These are phyloP conservation scores for Megalonaias nervosa DNA, from an alignment of 1,140 invertebrate genomes.

Conservation along the genomic window DNA sequence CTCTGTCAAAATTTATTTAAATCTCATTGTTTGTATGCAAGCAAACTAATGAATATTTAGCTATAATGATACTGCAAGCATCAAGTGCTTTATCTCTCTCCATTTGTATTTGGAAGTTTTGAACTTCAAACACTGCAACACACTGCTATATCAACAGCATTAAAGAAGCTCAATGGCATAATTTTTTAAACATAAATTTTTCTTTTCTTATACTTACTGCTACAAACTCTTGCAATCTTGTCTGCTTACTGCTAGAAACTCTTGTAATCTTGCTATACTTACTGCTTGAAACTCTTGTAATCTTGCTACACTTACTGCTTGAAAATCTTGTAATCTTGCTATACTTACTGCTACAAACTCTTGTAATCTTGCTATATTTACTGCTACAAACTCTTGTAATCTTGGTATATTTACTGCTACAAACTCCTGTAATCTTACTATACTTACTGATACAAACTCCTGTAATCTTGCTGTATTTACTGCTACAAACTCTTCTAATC, in stretches of 20 bases:
- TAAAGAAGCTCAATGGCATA: too few relatives aligned
- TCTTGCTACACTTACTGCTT: conserved; percentile 79
- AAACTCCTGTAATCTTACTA: neutral
- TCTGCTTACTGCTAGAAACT: conserved; percentile 88
- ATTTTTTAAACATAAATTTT: too few relatives aligned
- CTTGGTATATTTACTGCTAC: conserved; percentile 76
- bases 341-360: too few relatives aligned
- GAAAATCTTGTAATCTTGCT: conserved; percentile 98
- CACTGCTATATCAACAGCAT: too few relatives aligned
- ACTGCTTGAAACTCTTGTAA: too few relatives aligned
- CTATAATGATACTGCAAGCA: too few relatives aligned
- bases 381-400: conserved; percentile 98
- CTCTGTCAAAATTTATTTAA: too few relatives aligned
- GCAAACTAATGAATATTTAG: too few relatives aligned
- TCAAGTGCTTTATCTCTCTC: too few relatives aligned
- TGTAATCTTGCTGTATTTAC: conserved; percentile 90
- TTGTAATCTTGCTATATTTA: conserved; percentile 63
- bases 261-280: conserved; percentile 90
- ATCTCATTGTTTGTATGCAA: too few relatives aligned
- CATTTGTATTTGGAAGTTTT: too few relatives aligned
- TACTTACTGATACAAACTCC: conserved; percentile 91
- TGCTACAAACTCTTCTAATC: conserved; percentile 98
- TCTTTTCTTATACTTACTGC: conserved; percentile 78
- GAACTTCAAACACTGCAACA: too few relatives aligned
- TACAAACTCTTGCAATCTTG: conserved; percentile 98